These are phyloP conservation scores for Alligator sinensis DNA, from an alignment of 2,113 vertebrate species.

Conservation along the genomic window DNA sequence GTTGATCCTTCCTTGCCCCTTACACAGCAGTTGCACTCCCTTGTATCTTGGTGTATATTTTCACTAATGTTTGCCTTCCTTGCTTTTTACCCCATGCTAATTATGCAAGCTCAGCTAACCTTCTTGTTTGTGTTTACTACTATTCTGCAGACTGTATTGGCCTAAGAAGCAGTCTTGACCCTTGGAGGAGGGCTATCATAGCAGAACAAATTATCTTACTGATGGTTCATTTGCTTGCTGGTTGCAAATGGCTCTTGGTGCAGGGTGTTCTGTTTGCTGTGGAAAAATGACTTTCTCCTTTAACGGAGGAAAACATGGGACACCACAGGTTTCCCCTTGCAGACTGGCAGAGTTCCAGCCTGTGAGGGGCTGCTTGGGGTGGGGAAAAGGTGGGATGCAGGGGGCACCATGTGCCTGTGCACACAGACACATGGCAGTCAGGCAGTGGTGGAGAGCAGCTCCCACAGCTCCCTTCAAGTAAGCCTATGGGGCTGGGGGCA, in stretches of 20 bases:
- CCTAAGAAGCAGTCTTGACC: neutral
- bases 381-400: no score
- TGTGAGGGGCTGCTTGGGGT: no score
- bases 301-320: no score
- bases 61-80: rapidly evolving
- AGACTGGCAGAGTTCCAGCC: no score
- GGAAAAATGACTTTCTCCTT: no score
- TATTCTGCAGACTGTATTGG: neutral
- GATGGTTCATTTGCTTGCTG: neutral
- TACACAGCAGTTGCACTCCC: rapidly evolving
- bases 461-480: no score
- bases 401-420: no score
- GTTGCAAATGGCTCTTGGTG: conserved; percentile 48
- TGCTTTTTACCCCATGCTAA: rapidly evolving
- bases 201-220: neutral
- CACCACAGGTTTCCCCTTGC: no score
- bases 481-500: no score
- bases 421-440: no score
- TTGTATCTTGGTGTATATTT: rapidly evolving
- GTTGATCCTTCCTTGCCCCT: rapidly evolving
- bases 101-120: neutral
- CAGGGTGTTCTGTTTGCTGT: neutral
- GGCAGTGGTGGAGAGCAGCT: no score
- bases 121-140: neutral
- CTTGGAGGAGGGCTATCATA: neutral